Evolutionary conservation across 2,797 vertebrate genomes (phyloP).

Genomic region (Anabacerthia variegaticeps): DNA sequence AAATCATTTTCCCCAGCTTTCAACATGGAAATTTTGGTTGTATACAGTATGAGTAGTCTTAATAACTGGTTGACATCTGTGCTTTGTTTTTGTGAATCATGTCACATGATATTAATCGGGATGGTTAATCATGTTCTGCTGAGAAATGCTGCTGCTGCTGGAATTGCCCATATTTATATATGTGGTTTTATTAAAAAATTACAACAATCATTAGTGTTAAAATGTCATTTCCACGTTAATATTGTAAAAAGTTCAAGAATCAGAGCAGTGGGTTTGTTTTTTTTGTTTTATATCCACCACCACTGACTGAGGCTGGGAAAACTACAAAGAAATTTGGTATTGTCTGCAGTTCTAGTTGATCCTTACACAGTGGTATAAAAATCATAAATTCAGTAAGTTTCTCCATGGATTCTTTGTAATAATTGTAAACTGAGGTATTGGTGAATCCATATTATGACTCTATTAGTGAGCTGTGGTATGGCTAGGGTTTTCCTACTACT

Average conservation of each 20-base stretch:
- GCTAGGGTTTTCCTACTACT: slow-evolving; percentile 80
- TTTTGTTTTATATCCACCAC: slow-evolving; percentile 7
- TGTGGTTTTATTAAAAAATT: slow-evolving; percentile 69
- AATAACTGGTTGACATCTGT: slow-evolving; percentile 65
- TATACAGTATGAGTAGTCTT: slow-evolving; percentile 56
- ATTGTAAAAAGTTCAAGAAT: slow-evolving; percentile 64
- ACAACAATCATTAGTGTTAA: slow-evolving; percentile 50
- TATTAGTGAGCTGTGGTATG: slow-evolving; percentile 79
- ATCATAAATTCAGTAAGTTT: slow-evolving; percentile 60
- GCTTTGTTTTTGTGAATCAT: slow-evolving; percentile 72
- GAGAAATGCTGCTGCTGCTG: slow-evolving; percentile 71
- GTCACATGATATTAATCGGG: slow-evolving; percentile 64
- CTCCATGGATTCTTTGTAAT: slow-evolving; percentile 72
- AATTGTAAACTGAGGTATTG: slow-evolving; percentile 65
- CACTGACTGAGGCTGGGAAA: slow-evolving; percentile 47
- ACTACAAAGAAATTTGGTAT: slow-evolving; percentile 32
- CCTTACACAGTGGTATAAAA: slow-evolving; percentile 58
- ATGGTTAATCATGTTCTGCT: slow-evolving; percentile 71
- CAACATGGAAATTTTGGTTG: slow-evolving; percentile 52
- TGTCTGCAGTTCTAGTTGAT: slow-evolving; percentile 55
- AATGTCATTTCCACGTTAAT: slow-evolving; percentile 55
- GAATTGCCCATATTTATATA: slow-evolving; percentile 71
- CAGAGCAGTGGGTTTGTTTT: slow-evolving; percentile 52
- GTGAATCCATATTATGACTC: slow-evolving; percentile 78
- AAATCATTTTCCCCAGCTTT: slow-evolving; percentile 45